phyloP scores from a whole-genome alignment of 2,113 vertebrate species.

The Nycticorax nycticorax region DNA sequence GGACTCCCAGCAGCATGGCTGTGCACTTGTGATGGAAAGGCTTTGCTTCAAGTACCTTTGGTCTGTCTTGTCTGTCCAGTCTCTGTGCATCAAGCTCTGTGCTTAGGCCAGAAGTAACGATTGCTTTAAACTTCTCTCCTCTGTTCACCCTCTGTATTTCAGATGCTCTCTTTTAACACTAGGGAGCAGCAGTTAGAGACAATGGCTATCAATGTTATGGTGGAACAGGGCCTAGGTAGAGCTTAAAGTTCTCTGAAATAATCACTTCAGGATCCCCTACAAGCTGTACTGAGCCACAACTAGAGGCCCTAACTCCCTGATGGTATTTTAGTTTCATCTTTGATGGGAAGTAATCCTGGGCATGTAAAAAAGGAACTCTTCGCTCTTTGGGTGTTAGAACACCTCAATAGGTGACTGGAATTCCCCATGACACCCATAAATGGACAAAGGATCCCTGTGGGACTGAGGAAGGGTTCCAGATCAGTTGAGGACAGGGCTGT shows the following conservation, averaged over 20 bases:
- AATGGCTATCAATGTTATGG: not conserved
- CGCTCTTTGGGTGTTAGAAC: not conserved
- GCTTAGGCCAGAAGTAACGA: slow-evolving; percentile 32
- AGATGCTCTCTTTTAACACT: slow-evolving; percentile 7
- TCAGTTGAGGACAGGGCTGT: not conserved
- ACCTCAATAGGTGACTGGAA: not conserved
- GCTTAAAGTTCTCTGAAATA: slow-evolving; percentile 5
- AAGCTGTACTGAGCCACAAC: not conserved
- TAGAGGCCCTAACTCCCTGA: not conserved
- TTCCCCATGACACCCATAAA: not conserved
- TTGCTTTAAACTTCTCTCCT: slow-evolving; percentile 61
- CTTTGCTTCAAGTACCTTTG: slow-evolving; percentile 58
- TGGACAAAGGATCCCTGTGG: not conserved
- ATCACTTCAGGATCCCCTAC: not conserved
- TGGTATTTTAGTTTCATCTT: not conserved
- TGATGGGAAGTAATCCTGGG: not conserved
- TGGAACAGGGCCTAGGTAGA: slow-evolving; percentile 5
- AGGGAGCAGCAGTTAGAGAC: slow-evolving; percentile 14
- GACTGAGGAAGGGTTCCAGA: not conserved
- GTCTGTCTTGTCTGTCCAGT: slow-evolving; percentile 57
- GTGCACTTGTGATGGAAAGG: slow-evolving; percentile 56
- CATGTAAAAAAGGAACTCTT: not conserved
- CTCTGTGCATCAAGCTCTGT: slow-evolving; percentile 41
- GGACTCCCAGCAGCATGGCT: slow-evolving; percentile 57
- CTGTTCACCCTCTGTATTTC: slow-evolving; percentile 51